Evolutionary conservation across 2,113 vertebrate species (phyloP), one percentile per base, ranked within the genome.

Genomic region (Vireo altiloquus): DNA sequence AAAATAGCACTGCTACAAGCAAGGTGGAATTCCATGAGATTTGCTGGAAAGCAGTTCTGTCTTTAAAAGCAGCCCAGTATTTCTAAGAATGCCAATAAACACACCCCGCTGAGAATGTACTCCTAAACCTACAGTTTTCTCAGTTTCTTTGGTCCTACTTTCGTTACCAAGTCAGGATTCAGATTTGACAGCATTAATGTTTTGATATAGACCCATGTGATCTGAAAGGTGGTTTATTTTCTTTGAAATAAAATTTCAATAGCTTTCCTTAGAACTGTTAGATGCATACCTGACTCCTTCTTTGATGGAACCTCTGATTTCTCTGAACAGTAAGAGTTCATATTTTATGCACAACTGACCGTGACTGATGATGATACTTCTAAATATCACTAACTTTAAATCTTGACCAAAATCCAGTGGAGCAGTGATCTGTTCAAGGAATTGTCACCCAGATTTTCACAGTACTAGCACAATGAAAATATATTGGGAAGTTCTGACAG

Each of bases 271-370:
- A 25, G 12, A 33, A 50, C 18, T 53, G 4, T 54, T 52, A 64
- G 6, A 40, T 50, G 13, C 2, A 16, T 40, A 7, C 1, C 0
- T 9, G 13, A 21, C 27, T 82, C 4, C 39, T 68, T 53, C 5
- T 59, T 60, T 79, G 53, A 37, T 13, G 53, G 18, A 57, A 50
- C 9, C 13, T 85, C 28, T n/a, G 49, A 31, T 88, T 80, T 57
- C 49, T 61, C 39, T 47, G 18, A 44, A 47, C 3, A n/a, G 14
- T 21, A 25, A 25, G 18, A 21, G 14, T 33, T 46, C 3, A 2
- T 39, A 9, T 57, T 68, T 18, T 25, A 28, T 22, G 16, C 53
- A 56, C n/a, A 87, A 1, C 27, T 40, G 74, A 93, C 31, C 10
- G 10, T 1, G 1, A 21, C 22, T 76, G 21, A 23, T 4, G 4